Conservation (phyloP, 64 coral and sea anemone species). For the Stylophora pistillata region DNA sequence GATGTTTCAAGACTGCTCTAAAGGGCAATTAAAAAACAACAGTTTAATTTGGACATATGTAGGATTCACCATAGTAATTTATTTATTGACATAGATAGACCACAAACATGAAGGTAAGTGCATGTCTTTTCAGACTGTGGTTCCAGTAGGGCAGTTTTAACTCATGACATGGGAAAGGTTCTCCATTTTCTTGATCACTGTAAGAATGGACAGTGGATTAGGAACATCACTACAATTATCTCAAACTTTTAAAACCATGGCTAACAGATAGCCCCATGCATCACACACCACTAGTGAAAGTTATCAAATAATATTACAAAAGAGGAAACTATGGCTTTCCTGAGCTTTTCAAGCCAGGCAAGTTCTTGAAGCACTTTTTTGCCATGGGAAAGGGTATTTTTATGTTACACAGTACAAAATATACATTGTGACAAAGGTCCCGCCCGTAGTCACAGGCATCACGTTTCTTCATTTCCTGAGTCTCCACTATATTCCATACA, state of each 20-base stretch:
- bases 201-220: not conserved
- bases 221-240: not conserved
- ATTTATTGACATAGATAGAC: conserved; percentile 19
- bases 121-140: no score
- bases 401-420: conserved; percentile 95
- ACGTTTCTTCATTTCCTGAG: conserved; percentile 98
- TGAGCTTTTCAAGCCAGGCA: conserved; percentile 31
- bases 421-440: conserved; percentile 77
- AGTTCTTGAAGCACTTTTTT: not conserved
- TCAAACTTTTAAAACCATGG: not conserved
- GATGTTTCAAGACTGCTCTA: no score
- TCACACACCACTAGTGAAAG: not conserved
- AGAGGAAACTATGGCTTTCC: conserved; percentile 41
- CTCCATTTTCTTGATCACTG: conserved; percentile 8
- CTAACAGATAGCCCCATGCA: not conserved
- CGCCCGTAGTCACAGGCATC: conserved; percentile 40
- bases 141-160: no score
- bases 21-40: no score
- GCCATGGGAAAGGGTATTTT: conserved; percentile 29
- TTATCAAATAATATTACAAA: conserved; percentile 47
- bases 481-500: conserved; percentile 94
- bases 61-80: conserved; percentile 7
- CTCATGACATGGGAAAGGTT: not conserved
- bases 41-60: not conserved
- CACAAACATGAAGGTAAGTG: conserved; percentile 19